These are phyloP conservation scores for Colletes latitarsis DNA, from an alignment of 1,140 invertebrate species.

Conservation along the genomic window DNA sequence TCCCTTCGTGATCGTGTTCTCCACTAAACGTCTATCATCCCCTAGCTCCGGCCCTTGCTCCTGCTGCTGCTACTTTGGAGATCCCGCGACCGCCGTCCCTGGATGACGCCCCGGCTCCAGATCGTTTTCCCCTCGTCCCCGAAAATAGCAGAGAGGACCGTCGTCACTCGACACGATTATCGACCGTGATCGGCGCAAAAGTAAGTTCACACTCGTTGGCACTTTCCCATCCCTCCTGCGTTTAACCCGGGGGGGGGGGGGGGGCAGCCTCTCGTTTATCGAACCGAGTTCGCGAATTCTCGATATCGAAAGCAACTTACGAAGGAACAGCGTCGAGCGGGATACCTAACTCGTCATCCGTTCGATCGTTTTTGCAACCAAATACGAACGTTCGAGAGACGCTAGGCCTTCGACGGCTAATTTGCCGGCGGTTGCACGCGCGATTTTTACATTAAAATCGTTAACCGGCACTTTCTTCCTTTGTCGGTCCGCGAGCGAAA, in stretches of 20 bases:
- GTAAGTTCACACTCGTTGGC: not conserved
- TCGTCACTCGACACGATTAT: not conserved
- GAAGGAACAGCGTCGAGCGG: no score
- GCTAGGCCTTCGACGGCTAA: not conserved
- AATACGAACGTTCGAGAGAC: no score
- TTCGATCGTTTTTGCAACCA: no score
- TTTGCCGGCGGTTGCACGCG: not conserved
- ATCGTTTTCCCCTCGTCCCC: not conserved
- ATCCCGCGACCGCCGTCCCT: not conserved
- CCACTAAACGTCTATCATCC: constrained; percentile 77
- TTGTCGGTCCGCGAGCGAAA: constrained; percentile 17
- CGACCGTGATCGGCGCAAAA: not conserved
- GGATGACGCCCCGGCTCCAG: not conserved
- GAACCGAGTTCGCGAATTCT: no score
- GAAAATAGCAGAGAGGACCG: not conserved
- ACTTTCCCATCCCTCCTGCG: not conserved
- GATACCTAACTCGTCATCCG: no score
- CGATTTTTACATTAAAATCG: constrained; percentile 34
- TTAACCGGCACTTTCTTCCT: constrained; percentile 1
- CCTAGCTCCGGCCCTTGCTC: constrained; percentile 47
- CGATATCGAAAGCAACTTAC: no score
- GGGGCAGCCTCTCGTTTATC: no score
- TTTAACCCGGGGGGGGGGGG: no score
- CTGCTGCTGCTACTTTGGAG: constrained; percentile 13
- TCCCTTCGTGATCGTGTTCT: constrained; percentile 58